Conservation (phyloP, 1,140 invertebrate genomes). For the Drosophila punjabiensis region DNA sequence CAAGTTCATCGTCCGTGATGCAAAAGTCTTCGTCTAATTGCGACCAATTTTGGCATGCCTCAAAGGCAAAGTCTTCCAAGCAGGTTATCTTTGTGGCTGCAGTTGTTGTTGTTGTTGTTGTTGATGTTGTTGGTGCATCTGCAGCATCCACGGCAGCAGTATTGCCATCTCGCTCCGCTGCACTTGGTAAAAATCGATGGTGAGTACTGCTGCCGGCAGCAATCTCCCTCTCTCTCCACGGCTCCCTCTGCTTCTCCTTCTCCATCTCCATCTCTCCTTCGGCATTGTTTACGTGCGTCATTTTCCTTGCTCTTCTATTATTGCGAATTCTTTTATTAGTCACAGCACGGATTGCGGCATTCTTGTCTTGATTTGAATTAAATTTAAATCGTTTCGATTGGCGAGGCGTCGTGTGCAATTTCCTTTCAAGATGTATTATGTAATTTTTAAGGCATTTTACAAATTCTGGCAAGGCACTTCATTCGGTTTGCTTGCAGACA, state of each 20-base stretch:
- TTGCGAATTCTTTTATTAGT: constrained; percentile 41
- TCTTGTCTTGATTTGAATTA: constrained; percentile 16
- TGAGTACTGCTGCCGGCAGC: constrained; percentile 61
- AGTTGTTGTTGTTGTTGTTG: background rate
- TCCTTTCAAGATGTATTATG: constrained; percentile 55
- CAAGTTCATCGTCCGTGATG: constrained; percentile 75
- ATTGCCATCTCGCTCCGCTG: constrained; percentile 23
- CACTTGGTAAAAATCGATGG: constrained; percentile 72
- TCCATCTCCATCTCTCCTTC: constrained; percentile 21
- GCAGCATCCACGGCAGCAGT: constrained; percentile 31
- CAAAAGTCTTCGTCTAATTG: constrained; percentile 62
- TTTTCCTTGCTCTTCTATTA: constrained; percentile 37
- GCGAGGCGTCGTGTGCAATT: constrained; percentile 9
- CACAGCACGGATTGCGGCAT: constrained; percentile 41
- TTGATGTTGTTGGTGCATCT: constrained; percentile 1
- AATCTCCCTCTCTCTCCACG: constrained; percentile 11
- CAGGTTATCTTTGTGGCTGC: constrained; percentile 22
- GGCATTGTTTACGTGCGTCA: constrained; percentile 79
- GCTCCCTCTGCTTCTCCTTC: constrained; percentile 9
- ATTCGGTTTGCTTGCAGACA: constrained; percentile 32
- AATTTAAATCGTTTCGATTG: constrained; percentile 42
- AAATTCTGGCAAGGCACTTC: constrained; percentile 65
- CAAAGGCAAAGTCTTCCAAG: constrained; percentile 67
- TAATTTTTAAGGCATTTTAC: constrained; percentile 68
- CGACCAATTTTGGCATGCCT: constrained; percentile 61